These are phyloP conservation scores for Sylvia borin DNA, from an alignment of 2,797 vertebrate species.

Conservation along the genomic window DNA sequence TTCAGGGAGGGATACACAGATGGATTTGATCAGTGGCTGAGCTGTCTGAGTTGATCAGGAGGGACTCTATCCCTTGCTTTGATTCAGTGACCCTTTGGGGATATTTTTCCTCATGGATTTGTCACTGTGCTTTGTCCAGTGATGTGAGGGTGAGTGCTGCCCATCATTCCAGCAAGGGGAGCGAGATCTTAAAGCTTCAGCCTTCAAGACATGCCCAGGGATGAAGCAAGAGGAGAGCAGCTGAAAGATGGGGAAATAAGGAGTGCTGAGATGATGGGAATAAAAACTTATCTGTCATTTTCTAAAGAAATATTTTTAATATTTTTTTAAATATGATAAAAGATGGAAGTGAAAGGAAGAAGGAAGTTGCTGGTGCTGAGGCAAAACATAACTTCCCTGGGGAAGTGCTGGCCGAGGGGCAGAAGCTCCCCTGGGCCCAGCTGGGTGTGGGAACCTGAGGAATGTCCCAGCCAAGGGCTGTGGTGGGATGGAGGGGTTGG, in stretches of 20 bases:
- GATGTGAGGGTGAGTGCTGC: background rate
- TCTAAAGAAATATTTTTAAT: background rate
- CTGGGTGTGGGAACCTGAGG: background rate
- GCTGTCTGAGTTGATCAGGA: background rate
- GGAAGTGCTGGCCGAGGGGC: background rate
- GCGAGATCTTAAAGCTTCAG: accelerated
- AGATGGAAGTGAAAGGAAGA: slow-evolving; percentile 60
- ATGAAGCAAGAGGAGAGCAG: background rate
- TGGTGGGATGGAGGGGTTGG: background rate
- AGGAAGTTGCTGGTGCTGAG: slow-evolving; percentile 28
- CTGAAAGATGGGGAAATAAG: slow-evolving; percentile 38
- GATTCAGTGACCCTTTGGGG: background rate
- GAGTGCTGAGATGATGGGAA: slow-evolving; percentile 46
- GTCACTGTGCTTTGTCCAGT: background rate
- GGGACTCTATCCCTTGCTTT: background rate
- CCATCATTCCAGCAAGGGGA: background rate
- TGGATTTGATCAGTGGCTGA: background rate
- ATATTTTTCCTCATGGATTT: background rate
- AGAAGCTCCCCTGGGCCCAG: background rate
- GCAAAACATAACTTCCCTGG: background rate
- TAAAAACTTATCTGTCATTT: background rate
- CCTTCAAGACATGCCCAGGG: background rate
- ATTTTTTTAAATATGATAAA: background rate
- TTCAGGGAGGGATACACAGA: background rate
- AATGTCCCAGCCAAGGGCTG: background rate